A percentile compares a stretch with the other conserved stretches of the same genome.
phyloP scores from a whole-genome alignment of 2,113 vertebrate genomes.

The Labeo catla region DNA sequence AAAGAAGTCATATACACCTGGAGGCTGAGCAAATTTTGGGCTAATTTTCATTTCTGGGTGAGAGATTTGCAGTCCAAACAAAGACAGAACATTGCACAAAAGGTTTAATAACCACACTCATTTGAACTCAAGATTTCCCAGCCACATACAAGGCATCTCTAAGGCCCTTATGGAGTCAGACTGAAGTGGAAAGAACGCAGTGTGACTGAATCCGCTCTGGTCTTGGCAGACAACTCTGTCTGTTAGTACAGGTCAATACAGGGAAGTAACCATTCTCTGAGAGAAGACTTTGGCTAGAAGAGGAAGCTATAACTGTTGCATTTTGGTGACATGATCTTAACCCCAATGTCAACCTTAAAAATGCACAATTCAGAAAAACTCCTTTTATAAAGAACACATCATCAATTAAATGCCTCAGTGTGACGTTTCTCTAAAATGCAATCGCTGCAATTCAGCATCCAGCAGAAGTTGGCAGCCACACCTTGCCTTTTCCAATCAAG shows the following conservation, averaged over 20 bases:
- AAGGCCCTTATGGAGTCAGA: not conserved
- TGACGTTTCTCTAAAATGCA: conserved; percentile 15
- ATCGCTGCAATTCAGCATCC: conserved; percentile 17
- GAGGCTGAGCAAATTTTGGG: too few species aligned
- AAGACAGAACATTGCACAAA: too few species aligned
- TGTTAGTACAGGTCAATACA: not conserved
- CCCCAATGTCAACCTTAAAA: not conserved
- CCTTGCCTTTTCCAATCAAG: conserved; percentile 28
- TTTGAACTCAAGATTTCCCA: not conserved
- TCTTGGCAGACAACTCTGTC: not conserved
- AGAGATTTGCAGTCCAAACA: too few species aligned
- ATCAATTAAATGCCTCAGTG: conserved; percentile 6
- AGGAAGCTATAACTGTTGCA: not conserved
- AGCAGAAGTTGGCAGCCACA: conserved; percentile 18
- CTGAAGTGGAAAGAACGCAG: not conserved
- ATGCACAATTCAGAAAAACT: not conserved
- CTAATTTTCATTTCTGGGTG: too few species aligned
- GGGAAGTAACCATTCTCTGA: not conserved
- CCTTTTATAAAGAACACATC: not conserved
- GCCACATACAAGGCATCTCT: not conserved
- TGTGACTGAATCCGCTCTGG: not conserved
- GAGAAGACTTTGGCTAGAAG: not conserved
- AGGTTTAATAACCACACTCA: too few species aligned
- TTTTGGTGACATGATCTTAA: not conserved
- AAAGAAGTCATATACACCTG: too few species aligned